These are phyloP conservation scores for Euthynnus affinis DNA, from an alignment of 2,797 vertebrate genomes.

Conservation along the genomic window DNA sequence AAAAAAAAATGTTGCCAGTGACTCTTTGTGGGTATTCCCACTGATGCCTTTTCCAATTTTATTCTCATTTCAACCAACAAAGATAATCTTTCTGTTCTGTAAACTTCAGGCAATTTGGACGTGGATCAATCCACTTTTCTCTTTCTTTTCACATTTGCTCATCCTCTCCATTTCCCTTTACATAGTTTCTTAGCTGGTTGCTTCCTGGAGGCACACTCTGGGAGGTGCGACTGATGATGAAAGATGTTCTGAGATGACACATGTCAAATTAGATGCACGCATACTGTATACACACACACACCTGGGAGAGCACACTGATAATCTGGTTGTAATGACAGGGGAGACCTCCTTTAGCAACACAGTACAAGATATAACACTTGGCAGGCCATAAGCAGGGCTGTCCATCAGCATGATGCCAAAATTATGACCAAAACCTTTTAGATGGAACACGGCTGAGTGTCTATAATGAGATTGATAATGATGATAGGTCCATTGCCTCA, in stretches of 20 bases:
- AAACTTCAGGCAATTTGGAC: neutral
- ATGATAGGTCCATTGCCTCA: constrained; percentile 2
- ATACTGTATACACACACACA: constrained; percentile 1
- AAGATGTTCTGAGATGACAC: constrained; percentile 64
- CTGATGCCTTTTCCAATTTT: neutral
- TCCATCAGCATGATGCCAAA: constrained; percentile 26
- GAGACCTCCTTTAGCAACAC: neutral
- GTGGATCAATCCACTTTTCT: neutral
- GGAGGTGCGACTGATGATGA: constrained; percentile 59
- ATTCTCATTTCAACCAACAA: neutral
- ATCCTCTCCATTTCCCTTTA: constrained; percentile 14
- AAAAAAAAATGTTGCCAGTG: constrained; percentile 2
- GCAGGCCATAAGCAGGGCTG: neutral
- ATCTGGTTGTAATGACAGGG: constrained; percentile 27
- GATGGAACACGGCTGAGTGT: constrained; percentile 16
- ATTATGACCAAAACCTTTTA: constrained; percentile 53
- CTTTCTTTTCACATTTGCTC: neutral
- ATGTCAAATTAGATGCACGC: constrained; percentile 49
- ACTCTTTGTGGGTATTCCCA: neutral
- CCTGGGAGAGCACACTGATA: constrained; percentile 19
- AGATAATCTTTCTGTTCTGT: neutral
- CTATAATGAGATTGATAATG: constrained; percentile 37
- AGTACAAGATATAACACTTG: neutral
- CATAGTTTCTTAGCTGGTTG: constrained; percentile 42
- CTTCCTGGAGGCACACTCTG: constrained; percentile 47